These are phyloP conservation scores for Ranitomeya variabilis DNA, from an alignment of 2,113 vertebrate genomes.

Conservation along the genomic window DNA sequence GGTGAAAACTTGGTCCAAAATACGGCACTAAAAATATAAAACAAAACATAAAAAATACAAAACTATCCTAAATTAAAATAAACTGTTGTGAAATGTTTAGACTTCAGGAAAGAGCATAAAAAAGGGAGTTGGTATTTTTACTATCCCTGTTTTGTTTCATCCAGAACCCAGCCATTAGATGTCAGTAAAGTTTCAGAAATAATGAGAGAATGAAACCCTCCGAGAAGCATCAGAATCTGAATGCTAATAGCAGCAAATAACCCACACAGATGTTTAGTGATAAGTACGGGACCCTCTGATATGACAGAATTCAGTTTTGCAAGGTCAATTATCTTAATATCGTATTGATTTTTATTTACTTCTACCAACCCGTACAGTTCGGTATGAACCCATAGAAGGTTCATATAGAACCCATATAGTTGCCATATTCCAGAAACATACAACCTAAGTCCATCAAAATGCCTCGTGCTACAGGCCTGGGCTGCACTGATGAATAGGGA, in stretches of 20 bases:
- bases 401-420: too few species aligned
- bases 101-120: background rate
- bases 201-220: background rate
- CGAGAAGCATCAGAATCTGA: background rate
- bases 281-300: background rate
- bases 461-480: too few species aligned
- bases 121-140: background rate
- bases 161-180: slow-evolving; percentile 73
- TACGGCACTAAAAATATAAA: too few species aligned
- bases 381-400: too few species aligned
- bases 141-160: background rate
- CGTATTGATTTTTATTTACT: background rate
- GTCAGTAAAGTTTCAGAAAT: slow-evolving; percentile 79
- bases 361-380: too few species aligned
- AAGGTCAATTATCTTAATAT: background rate
- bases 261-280: background rate
- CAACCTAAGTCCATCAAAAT: too few species aligned
- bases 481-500: too few species aligned
- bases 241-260: background rate
- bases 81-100: background rate
- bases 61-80: too few species aligned
- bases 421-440: too few species aligned
- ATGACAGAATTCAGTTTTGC: background rate
- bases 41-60: too few species aligned
- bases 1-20: too few species aligned